A percentile compares a stretch with the other conserved stretches of the same genome.
These are phyloP conservation scores for Sphyrna mokarran DNA, from an alignment of 2,113 vertebrate genomes.

Conservation along the genomic window DNA sequence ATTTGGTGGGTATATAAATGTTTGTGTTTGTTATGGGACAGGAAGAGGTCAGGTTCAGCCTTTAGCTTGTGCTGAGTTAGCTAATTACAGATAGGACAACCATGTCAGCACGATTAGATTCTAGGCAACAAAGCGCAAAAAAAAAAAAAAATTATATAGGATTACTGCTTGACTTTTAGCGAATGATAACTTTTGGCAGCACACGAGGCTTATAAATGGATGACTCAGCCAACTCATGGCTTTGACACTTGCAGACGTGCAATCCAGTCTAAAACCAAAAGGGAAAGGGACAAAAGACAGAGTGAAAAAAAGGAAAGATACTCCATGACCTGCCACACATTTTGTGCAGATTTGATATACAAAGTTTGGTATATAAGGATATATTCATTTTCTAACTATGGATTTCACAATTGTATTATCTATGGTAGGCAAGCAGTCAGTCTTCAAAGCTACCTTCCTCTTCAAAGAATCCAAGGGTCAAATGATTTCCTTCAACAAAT, in stretches of 20 bases:
- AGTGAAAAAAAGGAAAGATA: too few relatives aligned
- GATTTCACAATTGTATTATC: too few relatives aligned
- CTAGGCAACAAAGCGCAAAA: neutral
- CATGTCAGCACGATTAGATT: neutral
- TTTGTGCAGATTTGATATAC: too few relatives aligned
- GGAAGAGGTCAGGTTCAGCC: neutral
- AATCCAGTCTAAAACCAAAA: neutral
- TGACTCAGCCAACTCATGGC: neutral
- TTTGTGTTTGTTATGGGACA: neutral
- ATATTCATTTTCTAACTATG: too few relatives aligned
- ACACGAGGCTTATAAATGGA: neutral
- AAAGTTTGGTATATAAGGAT: too few relatives aligned
- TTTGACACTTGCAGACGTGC: neutral
- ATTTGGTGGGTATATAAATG: neutral
- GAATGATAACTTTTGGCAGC: neutral
- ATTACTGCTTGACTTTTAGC: neutral
- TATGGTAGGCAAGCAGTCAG: too few relatives aligned
- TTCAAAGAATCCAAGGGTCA: too few relatives aligned
- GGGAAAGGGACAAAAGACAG: neutral
- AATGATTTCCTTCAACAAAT: too few relatives aligned
- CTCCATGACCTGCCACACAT: too few relatives aligned
- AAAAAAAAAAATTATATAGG: neutral
- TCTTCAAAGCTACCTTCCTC: too few relatives aligned
- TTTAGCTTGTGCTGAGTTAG: neutral
- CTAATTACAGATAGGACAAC: too few relatives aligned